Evolutionary conservation across 2,888 invertebrate genomes (phyloP).

Genomic region (Ptychoptera contaminata): DNA sequence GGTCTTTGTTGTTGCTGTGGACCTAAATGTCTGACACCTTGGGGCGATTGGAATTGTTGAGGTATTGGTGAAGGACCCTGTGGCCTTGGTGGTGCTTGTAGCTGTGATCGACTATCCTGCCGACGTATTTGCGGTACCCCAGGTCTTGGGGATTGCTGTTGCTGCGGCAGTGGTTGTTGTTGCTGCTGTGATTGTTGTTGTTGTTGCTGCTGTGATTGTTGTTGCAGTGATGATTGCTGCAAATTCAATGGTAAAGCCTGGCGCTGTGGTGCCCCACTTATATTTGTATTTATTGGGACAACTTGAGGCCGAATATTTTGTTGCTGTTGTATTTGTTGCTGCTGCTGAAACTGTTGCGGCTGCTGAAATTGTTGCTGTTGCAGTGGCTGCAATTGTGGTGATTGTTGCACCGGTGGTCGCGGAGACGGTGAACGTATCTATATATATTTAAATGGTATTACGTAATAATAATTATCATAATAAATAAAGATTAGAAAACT

Average conservation of each 20-base stretch:
- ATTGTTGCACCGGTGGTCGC: conserved; percentile 19
- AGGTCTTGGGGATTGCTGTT: conserved; percentile 14
- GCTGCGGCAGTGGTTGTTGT: conserved; percentile 1
- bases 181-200: conserved; percentile 5
- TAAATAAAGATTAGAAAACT: too few relatives aligned
- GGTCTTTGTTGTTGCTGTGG: conserved; percentile 1
- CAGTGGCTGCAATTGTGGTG: conserved; percentile 5
- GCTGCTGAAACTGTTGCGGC: conserved; percentile 7
- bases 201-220: conserved; percentile 11
- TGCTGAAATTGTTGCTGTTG: conserved; percentile 4
- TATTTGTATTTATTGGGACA: too few relatives aligned
- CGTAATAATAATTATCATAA: too few relatives aligned
- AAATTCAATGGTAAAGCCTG: conserved; percentile 11
- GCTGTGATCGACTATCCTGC: conserved; percentile 32
- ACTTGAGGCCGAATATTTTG: neutral
- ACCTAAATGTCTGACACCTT: neutral
- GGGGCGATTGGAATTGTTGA: conserved; percentile 9
- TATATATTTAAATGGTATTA: neutral
- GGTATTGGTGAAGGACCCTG: conserved; percentile 16
- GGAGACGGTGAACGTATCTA: conserved; percentile 1
- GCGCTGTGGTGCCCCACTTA: conserved; percentile 14
- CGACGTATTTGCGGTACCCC: conserved; percentile 28
- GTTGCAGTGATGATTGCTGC: conserved; percentile 5
- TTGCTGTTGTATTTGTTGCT: conserved; percentile 3
- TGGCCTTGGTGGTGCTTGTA: conserved; percentile 21